phyloP scores from a whole-genome alignment of 2,113 vertebrate genomes.

The Coracopsis vasa region DNA sequence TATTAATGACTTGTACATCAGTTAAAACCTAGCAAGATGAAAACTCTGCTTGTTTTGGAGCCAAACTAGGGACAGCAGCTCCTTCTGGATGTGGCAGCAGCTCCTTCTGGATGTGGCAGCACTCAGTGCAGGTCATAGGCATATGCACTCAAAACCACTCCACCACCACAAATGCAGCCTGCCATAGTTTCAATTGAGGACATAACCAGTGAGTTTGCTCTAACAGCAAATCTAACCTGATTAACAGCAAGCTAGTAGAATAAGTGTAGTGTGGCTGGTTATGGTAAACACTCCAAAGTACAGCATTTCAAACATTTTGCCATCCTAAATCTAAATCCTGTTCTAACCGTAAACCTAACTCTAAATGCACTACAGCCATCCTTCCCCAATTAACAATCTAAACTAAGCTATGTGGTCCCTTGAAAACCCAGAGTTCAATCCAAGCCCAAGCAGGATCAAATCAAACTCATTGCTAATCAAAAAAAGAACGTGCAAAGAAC shows the following conservation, averaged over 20 bases:
- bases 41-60: not conserved
- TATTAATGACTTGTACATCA: not conserved
- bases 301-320: not conserved
- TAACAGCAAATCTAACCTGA: not conserved
- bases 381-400: not conserved
- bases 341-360: not conserved
- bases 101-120: not conserved
- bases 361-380: not conserved
- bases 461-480: not conserved
- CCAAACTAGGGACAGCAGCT: not conserved
- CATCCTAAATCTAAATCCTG: not conserved
- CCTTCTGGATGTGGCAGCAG: not conserved
- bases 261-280: not conserved
- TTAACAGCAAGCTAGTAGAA: not conserved
- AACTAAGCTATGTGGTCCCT: not conserved
- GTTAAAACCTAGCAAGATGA: not conserved
- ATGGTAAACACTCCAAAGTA: not conserved
- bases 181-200: rapidly evolving
- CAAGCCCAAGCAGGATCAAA: not conserved
- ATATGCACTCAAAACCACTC: not conserved
- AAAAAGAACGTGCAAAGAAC: not conserved
- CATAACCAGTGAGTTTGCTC: not conserved
- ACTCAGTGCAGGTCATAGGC: not conserved
- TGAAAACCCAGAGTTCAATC: not conserved
- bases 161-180: not conserved